Evolutionary conservation across 2,113 vertebrate species (phyloP).

Genomic region (Cacatua alba): DNA sequence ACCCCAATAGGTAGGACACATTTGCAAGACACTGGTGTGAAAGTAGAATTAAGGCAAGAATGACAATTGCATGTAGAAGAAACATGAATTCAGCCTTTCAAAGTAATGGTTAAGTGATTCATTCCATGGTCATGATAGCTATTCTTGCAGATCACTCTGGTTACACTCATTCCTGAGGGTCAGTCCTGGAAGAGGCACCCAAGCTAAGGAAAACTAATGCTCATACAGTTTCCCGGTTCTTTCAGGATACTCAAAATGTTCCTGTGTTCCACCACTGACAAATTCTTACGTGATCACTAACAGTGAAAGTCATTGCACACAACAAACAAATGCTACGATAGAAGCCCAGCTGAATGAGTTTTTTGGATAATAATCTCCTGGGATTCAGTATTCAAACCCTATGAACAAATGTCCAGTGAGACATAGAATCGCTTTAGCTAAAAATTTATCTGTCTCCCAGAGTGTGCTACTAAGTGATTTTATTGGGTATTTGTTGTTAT

Average conservation of each 20-base stretch:
- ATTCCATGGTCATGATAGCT: neutral
- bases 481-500: neutral
- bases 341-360: neutral
- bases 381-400: neutral
- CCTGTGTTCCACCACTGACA: neutral
- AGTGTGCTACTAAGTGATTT: neutral
- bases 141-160: neutral
- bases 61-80: neutral
- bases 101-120: neutral
- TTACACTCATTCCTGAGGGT: neutral
- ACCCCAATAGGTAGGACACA: neutral
- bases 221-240: neutral
- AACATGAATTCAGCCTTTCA: neutral
- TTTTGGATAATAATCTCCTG: neutral
- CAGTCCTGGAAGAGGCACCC: neutral
- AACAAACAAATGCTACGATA: neutral
- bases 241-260: neutral
- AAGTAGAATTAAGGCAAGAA: neutral
- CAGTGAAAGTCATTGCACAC: neutral
- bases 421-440: neutral
- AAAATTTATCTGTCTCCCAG: neutral
- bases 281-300: neutral
- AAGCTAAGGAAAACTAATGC: neutral
- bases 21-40: neutral
- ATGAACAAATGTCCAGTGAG: neutral